Percentiles rank a stretch among this genome's conserved stretches.
Evolutionary conservation across 2,888 invertebrate genomes (phyloP).

Genomic region (Mystacides longicornis): DNA sequence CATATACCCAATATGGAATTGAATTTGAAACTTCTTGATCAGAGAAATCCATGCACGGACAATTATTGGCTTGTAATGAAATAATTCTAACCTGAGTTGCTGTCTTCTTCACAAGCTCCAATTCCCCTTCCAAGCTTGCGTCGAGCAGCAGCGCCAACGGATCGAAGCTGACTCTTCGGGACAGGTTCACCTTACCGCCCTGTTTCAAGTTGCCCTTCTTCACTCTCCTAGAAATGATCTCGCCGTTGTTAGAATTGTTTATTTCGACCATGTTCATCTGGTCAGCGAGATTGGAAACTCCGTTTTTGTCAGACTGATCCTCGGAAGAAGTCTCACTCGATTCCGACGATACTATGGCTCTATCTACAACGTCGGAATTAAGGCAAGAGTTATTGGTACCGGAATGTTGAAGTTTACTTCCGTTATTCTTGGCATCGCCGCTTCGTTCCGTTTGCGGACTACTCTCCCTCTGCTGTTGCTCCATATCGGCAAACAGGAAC

Average conservation of each 20-base stretch:
- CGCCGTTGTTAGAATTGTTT: slow-evolving; percentile 44
- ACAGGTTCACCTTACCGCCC: slow-evolving; percentile 63
- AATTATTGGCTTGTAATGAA: background rate
- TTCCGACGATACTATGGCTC: slow-evolving; percentile 28
- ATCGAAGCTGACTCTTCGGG: slow-evolving; percentile 91
- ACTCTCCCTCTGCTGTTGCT: slow-evolving; percentile 51
- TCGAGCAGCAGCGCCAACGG: slow-evolving; percentile 92
- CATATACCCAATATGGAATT: too few relatives aligned
- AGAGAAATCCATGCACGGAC: too few relatives aligned
- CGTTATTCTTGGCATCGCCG: slow-evolving; percentile 34
- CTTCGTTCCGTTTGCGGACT: slow-evolving; percentile 35
- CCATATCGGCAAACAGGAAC: slow-evolving; percentile 71
- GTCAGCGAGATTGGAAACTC: slow-evolving; percentile 43
- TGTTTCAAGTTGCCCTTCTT: slow-evolving; percentile 77
- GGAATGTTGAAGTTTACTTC: slow-evolving; percentile 31
- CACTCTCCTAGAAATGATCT: slow-evolving; percentile 48
- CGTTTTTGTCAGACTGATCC: slow-evolving; percentile 38
- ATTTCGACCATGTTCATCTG: slow-evolving; percentile 47
- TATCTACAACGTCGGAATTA: slow-evolving; percentile 39
- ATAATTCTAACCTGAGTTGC: slow-evolving; percentile 66
- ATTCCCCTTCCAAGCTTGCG: slow-evolving; percentile 95
- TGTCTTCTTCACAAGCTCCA: slow-evolving; percentile 93
- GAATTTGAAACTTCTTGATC: too few relatives aligned
- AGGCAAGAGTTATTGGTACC: slow-evolving; percentile 10
- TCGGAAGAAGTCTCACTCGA: slow-evolving; percentile 38